Evolutionary conservation across 2,888 invertebrate genomes (phyloP).

Genomic region (Hipparchia sbordonii): DNA sequence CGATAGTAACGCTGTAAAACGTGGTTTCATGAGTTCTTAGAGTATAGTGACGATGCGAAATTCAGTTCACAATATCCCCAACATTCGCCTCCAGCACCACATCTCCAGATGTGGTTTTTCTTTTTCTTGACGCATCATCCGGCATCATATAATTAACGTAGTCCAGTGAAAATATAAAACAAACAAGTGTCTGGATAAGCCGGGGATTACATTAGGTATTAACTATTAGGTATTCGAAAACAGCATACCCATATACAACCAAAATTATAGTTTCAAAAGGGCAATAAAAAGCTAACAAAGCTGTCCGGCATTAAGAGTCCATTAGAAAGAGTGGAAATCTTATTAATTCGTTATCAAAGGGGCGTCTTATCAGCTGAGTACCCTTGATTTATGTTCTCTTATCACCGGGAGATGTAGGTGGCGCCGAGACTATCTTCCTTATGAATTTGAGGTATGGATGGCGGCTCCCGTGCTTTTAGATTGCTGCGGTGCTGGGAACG

Average conservation of each 20-base stretch:
- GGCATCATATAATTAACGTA: no score
- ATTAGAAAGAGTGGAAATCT: conserved; percentile 46
- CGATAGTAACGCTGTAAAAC: no score
- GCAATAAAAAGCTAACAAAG: conserved; percentile 40
- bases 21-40: no score
- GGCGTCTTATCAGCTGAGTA: conserved; percentile 49
- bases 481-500: not conserved
- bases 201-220: no score
- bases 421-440: conserved; percentile 50
- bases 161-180: no score
- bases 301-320: conserved; percentile 48
- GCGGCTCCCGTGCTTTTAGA: conserved; percentile 35
- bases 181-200: no score
- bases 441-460: conserved; percentile 43
- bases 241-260: not conserved
- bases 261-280: conserved; percentile 34
- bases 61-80: no score
- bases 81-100: no score
- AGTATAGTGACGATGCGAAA: no score
- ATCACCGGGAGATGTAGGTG: conserved; percentile 51
- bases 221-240: not conserved
- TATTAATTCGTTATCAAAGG: conserved; percentile 51
- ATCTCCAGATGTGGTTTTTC: no score
- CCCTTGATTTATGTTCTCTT: conserved; percentile 55
- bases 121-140: no score